Conservation (phyloP, 2,113 vertebrate genomes). For the rat (Rattus norvegicus) region DNA sequence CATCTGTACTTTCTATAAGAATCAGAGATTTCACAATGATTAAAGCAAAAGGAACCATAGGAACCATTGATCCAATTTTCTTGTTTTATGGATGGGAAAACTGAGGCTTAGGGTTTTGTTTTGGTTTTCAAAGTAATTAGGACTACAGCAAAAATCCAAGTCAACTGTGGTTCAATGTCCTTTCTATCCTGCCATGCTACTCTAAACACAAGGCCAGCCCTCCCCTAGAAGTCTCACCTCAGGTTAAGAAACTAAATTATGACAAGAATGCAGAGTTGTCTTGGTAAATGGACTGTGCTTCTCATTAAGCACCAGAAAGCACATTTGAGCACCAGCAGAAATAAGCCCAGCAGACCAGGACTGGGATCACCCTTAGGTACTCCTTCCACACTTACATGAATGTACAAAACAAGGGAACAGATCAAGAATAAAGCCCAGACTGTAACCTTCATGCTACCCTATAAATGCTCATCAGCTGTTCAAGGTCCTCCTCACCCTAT, state of each 20-base stretch:
- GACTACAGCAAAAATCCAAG: slow-evolving; percentile 29
- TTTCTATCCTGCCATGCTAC: neutral
- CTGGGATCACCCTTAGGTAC: neutral
- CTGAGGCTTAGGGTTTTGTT: neutral
- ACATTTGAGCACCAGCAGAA: slow-evolving; percentile 58
- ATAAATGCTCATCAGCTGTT: neutral
- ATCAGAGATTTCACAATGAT: slow-evolving; percentile 36
- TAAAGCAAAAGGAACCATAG: neutral
- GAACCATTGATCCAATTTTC: neutral
- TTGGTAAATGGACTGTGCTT: slow-evolving; percentile 3
- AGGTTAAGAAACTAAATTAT: slow-evolving; percentile 4
- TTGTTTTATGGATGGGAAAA: slow-evolving; percentile 36
- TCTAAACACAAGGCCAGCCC: neutral
- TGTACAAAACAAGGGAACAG: slow-evolving; percentile 4
- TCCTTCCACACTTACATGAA: neutral
- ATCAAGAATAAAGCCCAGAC: neutral
- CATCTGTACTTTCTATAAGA: slow-evolving; percentile 19
- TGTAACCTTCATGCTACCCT: neutral
- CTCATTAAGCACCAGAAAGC: slow-evolving; percentile 23
- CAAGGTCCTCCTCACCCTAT: neutral
- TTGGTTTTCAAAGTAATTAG: slow-evolving; percentile 52
- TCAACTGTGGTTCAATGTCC: neutral
- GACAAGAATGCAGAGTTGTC: slow-evolving; percentile 40
- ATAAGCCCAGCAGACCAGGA: neutral
- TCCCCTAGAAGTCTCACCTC: neutral